Conservation (phyloP, 2,113 vertebrate species). For the Aspiorhynchus laticeps region DNA sequence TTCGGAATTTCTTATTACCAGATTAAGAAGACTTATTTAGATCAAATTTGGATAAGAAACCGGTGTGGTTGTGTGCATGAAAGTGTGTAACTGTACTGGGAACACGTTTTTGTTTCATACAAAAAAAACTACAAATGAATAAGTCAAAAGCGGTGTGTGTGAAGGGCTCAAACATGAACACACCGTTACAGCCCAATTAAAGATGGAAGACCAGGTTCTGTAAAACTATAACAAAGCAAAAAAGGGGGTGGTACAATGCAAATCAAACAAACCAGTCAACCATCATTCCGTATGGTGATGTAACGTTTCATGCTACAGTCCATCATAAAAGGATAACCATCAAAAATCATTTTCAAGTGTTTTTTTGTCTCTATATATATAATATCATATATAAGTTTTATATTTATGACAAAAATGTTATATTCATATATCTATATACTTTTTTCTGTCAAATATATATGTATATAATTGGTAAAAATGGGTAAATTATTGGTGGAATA, state of each 20-base stretch:
- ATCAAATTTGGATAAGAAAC: conserved; percentile 9
- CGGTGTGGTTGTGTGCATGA: conserved; percentile 35
- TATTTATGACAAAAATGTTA: conserved; percentile 75
- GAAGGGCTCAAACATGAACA: conserved; percentile 47
- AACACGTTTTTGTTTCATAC: conserved; percentile 24
- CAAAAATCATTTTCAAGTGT: conserved; percentile 66
- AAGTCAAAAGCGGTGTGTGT: conserved; percentile 38
- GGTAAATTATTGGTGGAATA: conserved; percentile 77
- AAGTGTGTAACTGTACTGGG: conserved; percentile 35
- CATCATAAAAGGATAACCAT: conserved; percentile 71
- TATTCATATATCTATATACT: conserved; percentile 81
- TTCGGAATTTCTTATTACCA: conserved; percentile 23
- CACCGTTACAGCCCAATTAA: conserved; percentile 67
- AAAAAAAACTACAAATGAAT: conserved; percentile 10
- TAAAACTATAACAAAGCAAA: conserved; percentile 63
- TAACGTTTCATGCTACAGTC: conserved; percentile 77
- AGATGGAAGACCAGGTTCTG: conserved; percentile 75
- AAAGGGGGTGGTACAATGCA: conserved; percentile 33
- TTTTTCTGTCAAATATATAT: conserved; percentile 75
- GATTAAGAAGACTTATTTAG: neutral
- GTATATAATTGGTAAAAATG: conserved; percentile 78
- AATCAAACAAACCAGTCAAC: conserved; percentile 61
- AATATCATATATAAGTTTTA: conserved; percentile 69
- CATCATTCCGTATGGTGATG: conserved; percentile 68
- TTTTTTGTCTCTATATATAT: conserved; percentile 66